Evolutionary conservation across 1,140 invertebrate genomes (phyloP).

Genomic region (Nixonia krombeini): DNA sequence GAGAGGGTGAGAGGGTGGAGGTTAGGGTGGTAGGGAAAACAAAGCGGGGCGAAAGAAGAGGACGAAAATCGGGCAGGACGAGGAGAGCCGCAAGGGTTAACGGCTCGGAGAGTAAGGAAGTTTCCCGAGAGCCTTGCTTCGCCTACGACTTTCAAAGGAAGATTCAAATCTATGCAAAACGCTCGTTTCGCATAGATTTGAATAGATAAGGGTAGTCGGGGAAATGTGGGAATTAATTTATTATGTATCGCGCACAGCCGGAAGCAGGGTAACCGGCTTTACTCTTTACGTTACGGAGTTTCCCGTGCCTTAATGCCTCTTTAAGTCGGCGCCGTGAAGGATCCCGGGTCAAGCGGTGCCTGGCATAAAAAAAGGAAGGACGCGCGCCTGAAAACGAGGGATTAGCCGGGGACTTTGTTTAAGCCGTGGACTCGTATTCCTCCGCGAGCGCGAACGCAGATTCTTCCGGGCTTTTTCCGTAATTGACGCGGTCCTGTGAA

Average conservation of each 20-base stretch:
- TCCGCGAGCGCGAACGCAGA: too few species aligned
- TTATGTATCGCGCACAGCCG: conserved; percentile 65
- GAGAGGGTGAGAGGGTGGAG: conserved; percentile 28
- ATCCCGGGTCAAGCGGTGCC: conserved; percentile 19
- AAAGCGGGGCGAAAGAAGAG: conserved; percentile 6
- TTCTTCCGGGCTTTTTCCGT: too few species aligned
- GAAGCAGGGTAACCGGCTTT: conserved; percentile 53
- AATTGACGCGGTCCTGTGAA: too few species aligned
- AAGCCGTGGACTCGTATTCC: conserved; percentile 14
- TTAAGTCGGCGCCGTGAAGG: conserved; percentile 46
- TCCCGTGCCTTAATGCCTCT: conserved; percentile 56
- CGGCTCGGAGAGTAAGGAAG: conserved; percentile 55
- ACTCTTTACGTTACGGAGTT: conserved; percentile 57
- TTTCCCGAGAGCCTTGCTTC: neutral
- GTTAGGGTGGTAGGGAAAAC: conserved; percentile 11
- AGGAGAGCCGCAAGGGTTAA: conserved; percentile 63
- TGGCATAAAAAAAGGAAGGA: conserved; percentile 21
- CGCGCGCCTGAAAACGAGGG: conserved; percentile 16
- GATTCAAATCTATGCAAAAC: conserved; percentile 41
- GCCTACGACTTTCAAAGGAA: neutral
- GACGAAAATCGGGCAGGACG: conserved; percentile 48
- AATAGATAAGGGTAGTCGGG: conserved; percentile 67
- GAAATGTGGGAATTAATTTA: conserved; percentile 71
- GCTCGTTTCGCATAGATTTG: conserved; percentile 72
- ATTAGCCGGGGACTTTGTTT: conserved; percentile 24